Evolutionary conservation across 1,140 invertebrate genomes (phyloP), one percentile per base, ranked within the genome.

Genomic region (Pogonomyrmex barbatus): DNA sequence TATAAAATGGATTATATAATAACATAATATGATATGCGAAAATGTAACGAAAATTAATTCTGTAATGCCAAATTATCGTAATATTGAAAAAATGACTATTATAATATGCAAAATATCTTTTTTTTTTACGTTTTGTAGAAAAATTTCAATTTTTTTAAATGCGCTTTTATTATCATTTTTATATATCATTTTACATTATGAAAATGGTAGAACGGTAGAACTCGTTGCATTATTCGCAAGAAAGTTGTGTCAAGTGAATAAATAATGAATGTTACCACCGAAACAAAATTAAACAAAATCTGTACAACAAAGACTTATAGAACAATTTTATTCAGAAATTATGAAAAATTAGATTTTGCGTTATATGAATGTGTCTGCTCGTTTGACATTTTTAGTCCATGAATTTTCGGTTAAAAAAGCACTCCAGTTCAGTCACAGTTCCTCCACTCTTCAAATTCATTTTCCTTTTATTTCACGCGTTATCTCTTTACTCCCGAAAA

Each of bases 381-480:
- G 30, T 36, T 77, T 47, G 24, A n/a, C 9, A 14, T 77, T 77
- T 47, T 63, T 30, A 63, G 10, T 60, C n/a, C 33, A 36, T 42
- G 4, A 77, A 77, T 62, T 62, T 77, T 60, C 9, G 1, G 5
- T 0, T 77, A n/a, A 77, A 63, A 30, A 77, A 47, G n/a, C 56
- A 36, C 17, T 60, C 6, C 8, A 10, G 54, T 63, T 60, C 36
- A 4, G 56, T 2, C 36, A n/a, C 14, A n/a, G 5, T 77, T 76
- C 14, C 14, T 1, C 45, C 10, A 12, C 45, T 76, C 17, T 63
- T 63, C 12, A 56, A 75, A 75, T 77, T 62, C 63, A 63, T n/a
- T 36, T 5, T 62, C 2, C 39, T 4, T 58, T 60, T 17, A 58
- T 60, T 63, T 33, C 17, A 1, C n/a, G 4, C 24, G 2, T 60